Conservation (phyloP, 2,113 vertebrate species). For the Psilopogon haemacephalus region DNA sequence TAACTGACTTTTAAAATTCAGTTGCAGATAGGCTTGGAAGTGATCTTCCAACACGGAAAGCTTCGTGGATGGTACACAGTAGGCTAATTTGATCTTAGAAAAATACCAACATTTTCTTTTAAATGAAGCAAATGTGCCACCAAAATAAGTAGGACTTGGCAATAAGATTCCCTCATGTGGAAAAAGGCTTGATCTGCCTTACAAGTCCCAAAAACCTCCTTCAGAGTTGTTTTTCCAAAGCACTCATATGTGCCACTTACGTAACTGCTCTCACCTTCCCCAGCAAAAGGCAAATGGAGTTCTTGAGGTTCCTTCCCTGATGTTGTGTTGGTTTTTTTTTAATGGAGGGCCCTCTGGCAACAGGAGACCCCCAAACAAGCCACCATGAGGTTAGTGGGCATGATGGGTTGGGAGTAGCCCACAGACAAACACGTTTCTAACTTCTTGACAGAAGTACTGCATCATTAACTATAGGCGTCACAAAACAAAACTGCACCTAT, state of each 20-base stretch:
- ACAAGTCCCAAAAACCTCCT: neutral
- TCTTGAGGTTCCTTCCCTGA: neutral
- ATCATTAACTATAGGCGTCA: neutral
- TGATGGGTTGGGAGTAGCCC: neutral
- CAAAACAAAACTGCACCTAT: neutral
- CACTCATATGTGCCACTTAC: neutral
- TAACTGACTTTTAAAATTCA: neutral
- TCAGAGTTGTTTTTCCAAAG: neutral
- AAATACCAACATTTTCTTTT: neutral
- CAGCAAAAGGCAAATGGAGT: fast-evolving
- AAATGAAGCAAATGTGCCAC: neutral
- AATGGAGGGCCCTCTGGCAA: neutral
- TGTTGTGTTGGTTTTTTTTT: no score
- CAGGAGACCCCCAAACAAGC: fast-evolving
- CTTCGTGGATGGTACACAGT: neutral
- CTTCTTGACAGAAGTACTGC: neutral
- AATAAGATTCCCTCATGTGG: neutral
- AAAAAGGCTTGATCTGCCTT: neutral
- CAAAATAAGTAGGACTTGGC: neutral
- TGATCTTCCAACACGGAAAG: neutral
- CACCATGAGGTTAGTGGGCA: fast-evolving
- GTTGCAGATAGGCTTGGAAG: neutral
- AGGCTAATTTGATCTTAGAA: neutral
- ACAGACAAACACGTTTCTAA: neutral
- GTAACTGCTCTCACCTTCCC: neutral